phyloP scores from a whole-genome alignment of 2,797 vertebrate species.

The Sebastes trivittatus region DNA sequence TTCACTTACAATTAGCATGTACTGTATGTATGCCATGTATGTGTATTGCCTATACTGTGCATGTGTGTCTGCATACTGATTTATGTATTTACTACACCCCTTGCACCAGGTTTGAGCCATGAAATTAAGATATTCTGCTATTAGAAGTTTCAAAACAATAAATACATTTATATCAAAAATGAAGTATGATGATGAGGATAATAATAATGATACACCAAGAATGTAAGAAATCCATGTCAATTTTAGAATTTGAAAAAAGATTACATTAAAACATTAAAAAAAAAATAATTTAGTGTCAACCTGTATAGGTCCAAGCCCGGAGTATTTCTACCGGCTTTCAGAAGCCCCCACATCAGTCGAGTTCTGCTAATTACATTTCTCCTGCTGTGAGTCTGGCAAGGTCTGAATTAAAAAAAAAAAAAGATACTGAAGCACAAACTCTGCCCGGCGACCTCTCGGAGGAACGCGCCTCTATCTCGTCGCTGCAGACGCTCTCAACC shows the following conservation, averaged over 20 bases:
- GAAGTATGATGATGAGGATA: not conserved
- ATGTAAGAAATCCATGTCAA: not conserved
- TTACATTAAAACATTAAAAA: not conserved
- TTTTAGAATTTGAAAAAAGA: not conserved
- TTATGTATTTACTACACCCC: not conserved
- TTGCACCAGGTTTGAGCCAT: not conserved
- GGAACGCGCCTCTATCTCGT: conserved; percentile 10
- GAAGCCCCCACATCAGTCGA: conserved; percentile 13
- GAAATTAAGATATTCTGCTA: not conserved
- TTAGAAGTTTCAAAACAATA: not conserved
- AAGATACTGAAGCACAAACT: not conserved
- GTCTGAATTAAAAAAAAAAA: not conserved
- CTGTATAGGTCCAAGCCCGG: not conserved
- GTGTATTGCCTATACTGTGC: not conserved
- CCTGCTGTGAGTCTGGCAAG: not conserved
- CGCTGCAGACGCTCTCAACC: conserved; percentile 13
- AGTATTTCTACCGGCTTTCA: not conserved
- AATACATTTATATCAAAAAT: not conserved
- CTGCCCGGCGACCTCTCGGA: conserved; percentile 7
- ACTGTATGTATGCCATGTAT: too few relatives aligned
- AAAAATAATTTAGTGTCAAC: not conserved
- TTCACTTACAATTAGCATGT: too few relatives aligned
- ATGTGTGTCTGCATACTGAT: not conserved
- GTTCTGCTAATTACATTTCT: conserved; percentile 27
- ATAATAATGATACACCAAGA: not conserved